These are phyloP conservation scores for Pachycephala philippinensis DNA, from an alignment of 2,113 vertebrate genomes.

Conservation along the genomic window DNA sequence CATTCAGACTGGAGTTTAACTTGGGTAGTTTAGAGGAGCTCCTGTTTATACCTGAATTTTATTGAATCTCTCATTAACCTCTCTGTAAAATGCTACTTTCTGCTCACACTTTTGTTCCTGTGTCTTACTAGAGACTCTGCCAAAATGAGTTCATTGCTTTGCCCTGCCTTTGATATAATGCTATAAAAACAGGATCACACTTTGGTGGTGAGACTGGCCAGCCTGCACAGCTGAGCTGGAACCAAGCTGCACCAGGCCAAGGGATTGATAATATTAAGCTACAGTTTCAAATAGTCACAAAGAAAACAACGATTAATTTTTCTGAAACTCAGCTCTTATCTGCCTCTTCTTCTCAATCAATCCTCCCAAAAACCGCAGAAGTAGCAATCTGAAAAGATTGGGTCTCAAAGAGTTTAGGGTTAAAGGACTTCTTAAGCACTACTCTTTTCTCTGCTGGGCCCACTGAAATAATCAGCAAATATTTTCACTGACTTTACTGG, in stretches of 20 bases:
- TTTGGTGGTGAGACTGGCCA: background rate
- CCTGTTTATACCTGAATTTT: background rate
- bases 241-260: background rate
- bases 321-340: background rate
- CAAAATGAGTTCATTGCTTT: background rate
- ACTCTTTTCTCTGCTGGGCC: background rate
- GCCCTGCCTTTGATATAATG: background rate
- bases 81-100: background rate
- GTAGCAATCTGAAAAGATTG: background rate
- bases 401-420: background rate
- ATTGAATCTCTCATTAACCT: background rate
- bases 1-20: background rate
- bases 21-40: background rate
- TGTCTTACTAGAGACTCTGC: background rate
- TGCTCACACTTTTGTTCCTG: background rate
- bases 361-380: background rate
- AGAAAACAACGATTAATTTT: background rate
- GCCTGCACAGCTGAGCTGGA: background rate
- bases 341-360: background rate
- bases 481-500: background rate
- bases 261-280: background rate
- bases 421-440: background rate
- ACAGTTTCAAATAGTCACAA: background rate
- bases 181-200: background rate
- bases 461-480: background rate